A percentile compares a stretch with the other conserved stretches of the same genome.
phyloP scores from a whole-genome alignment of 1,140 invertebrate species.

The Diabrotica virgifera region DNA sequence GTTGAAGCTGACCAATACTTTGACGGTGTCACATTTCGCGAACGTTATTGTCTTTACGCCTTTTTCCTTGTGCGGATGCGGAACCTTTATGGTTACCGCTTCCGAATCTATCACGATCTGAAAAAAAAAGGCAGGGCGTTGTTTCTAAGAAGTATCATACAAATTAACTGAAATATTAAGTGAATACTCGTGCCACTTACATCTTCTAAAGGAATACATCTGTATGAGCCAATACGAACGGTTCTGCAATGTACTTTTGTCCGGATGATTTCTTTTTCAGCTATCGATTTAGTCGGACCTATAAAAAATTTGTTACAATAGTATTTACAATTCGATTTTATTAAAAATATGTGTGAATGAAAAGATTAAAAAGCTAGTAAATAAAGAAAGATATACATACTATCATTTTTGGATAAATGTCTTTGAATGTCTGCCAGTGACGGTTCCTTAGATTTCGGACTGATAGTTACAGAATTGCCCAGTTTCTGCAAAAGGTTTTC shows the following conservation, averaged over 20 bases:
- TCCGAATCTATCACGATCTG: constrained; percentile 61
- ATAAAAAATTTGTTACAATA: neutral
- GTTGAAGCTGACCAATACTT: constrained; percentile 71
- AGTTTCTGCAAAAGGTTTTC: constrained; percentile 35
- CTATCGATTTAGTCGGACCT: neutral
- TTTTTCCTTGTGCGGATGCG: constrained; percentile 59
- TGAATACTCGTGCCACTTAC: constrained; percentile 45
- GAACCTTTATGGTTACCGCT: constrained; percentile 66
- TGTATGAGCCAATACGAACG: constrained; percentile 76
- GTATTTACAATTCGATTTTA: neutral
- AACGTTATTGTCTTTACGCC: constrained; percentile 60
- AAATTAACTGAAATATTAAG: neutral
- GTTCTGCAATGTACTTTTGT: constrained; percentile 58
- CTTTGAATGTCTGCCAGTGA: constrained; percentile 40
- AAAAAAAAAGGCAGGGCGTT: constrained; percentile 23
- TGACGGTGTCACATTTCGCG: constrained; percentile 63
- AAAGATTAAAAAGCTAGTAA: neutral
- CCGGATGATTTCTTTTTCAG: constrained; percentile 1
- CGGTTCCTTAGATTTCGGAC: constrained; percentile 40
- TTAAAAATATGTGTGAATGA: neutral
- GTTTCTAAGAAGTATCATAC: neutral
- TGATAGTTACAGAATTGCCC: constrained; percentile 35
- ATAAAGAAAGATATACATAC: neutral
- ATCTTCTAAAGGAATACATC: constrained; percentile 65
- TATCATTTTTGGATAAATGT: constrained; percentile 11